Percentiles rank a stretch among this genome's conserved stretches.
phyloP scores from a whole-genome alignment of 2,888 invertebrate species.

The Noctua janthina region DNA sequence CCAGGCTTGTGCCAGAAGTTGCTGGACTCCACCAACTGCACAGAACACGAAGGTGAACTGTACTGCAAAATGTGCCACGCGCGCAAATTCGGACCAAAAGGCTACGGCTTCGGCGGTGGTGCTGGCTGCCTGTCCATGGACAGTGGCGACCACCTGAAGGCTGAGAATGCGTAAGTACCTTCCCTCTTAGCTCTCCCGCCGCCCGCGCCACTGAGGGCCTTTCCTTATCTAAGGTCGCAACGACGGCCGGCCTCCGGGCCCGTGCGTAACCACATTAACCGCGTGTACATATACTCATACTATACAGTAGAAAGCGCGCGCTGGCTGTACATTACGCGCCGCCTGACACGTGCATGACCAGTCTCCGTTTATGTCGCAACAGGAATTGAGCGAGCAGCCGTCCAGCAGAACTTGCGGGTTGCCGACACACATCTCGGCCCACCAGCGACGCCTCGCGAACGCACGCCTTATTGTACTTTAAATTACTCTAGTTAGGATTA shows the following conservation, averaged over 20 bases:
- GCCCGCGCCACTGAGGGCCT: slow-evolving; percentile 90
- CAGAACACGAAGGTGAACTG: slow-evolving; percentile 98
- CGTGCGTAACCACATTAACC: slow-evolving; percentile 90
- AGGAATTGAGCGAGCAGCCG: slow-evolving; percentile 89
- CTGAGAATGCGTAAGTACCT: slow-evolving; percentile 93
- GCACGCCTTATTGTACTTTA: slow-evolving; percentile 88
- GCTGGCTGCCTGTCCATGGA: slow-evolving; percentile 99
- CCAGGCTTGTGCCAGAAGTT: slow-evolving; percentile 98
- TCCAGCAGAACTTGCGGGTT: slow-evolving; percentile 86
- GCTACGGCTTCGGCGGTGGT: slow-evolving; percentile 99
- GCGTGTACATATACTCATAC: slow-evolving; percentile 90
- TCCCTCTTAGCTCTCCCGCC: slow-evolving; percentile 84
- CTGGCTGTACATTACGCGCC: slow-evolving; percentile 90
- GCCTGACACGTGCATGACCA: slow-evolving; percentile 90
- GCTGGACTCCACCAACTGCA: slow-evolving; percentile 99
- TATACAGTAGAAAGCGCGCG: slow-evolving; percentile 86
- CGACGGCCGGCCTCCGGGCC: slow-evolving; percentile 86
- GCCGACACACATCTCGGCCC: slow-evolving; percentile 87
- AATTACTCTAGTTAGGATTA: slow-evolving; percentile 89
- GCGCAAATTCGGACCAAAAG: slow-evolving; percentile 99
- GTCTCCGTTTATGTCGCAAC: slow-evolving; percentile 91
- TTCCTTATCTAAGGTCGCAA: slow-evolving; percentile 90
- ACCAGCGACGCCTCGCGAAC: slow-evolving; percentile 87
- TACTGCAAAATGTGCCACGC: slow-evolving; percentile 99
- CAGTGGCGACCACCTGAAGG: slow-evolving; percentile 96